Evolutionary conservation across 2,888 invertebrate genomes (phyloP).

Genomic region (Mechanitis mazaeus): DNA sequence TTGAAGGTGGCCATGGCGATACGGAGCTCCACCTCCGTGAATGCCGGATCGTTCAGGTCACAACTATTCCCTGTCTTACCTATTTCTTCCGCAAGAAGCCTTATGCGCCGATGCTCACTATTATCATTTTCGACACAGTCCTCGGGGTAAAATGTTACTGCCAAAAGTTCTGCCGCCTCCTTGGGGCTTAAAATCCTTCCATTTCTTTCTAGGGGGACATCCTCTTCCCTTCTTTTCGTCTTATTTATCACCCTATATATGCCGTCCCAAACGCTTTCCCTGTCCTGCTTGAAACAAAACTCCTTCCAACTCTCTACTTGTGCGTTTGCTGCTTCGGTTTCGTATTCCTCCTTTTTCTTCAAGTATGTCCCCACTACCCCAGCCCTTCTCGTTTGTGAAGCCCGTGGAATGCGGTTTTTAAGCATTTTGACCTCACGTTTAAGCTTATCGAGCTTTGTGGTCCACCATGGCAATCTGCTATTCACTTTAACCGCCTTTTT

Average conservation of each 20-base stretch:
- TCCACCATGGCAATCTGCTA: no score
- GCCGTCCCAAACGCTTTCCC: slow-evolving; percentile 14
- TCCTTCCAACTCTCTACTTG: slow-evolving; percentile 15
- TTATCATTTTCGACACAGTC: slow-evolving; percentile 12
- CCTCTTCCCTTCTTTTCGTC: slow-evolving; percentile 6
- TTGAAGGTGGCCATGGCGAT: slow-evolving; percentile 10
- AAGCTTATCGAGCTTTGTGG: no score
- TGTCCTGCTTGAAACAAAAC: slow-evolving; percentile 13
- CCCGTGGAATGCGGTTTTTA: no score
- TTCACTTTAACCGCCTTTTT: no score
- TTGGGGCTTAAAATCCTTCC: not conserved
- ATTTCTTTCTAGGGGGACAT: not conserved
- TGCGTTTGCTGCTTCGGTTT: not conserved
- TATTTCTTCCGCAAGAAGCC: no score
- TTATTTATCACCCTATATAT: slow-evolving; percentile 12
- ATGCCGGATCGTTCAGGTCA: slow-evolving; percentile 16
- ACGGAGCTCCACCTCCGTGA: slow-evolving; percentile 14
- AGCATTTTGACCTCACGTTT: no score
- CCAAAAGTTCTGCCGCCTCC: slow-evolving; percentile 12
- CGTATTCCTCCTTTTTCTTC: not conserved
- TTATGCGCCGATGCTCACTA: slow-evolving; percentile 8
- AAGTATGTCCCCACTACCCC: no score
- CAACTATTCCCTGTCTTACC: not conserved
- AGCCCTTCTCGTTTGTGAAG: no score
- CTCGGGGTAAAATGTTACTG: slow-evolving; percentile 13